Conservation (phyloP, 1,140 invertebrate genomes). For the Drosophila yakuba region DNA sequence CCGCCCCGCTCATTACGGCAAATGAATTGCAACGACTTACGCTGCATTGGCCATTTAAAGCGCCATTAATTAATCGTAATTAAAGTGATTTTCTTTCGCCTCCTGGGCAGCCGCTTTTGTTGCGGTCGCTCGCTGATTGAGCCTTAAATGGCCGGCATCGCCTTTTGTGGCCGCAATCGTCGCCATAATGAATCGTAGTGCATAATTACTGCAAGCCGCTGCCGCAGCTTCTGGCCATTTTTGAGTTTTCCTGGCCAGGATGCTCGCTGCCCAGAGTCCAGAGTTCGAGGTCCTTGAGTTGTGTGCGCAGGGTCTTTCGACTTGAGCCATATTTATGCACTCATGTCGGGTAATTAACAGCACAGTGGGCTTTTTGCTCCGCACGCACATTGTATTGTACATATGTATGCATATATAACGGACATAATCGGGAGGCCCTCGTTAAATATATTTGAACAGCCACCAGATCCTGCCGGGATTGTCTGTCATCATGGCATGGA, state of each 20-base stretch:
- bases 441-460: conserved; percentile 53
- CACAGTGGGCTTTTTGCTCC: background rate
- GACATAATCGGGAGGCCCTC: conserved; percentile 51
- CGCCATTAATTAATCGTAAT: conserved; percentile 81
- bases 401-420: conserved; percentile 9
- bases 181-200: conserved; percentile 70
- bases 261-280: too few relatives aligned
- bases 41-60: conserved; percentile 60
- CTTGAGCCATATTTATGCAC: conserved; percentile 22
- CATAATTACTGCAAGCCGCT: conserved; percentile 62
- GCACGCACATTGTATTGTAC: background rate
- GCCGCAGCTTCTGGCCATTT: conserved; percentile 16
- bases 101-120: conserved; percentile 26
- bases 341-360: conserved; percentile 38
- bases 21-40: conserved; percentile 40
- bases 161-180: conserved; percentile 51
- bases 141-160: conserved; percentile 53
- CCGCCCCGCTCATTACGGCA: conserved; percentile 31
- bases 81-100: conserved; percentile 68
- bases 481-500: conserved; percentile 1
- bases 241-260: conserved; percentile 2
- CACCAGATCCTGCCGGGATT: conserved; percentile 19
- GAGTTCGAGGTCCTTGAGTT: background rate
- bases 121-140: conserved; percentile 58
- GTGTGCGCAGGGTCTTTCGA: conserved; percentile 1